Evolutionary conservation across 2,113 vertebrate genomes (phyloP), one percentile per base, ranked within the genome.

Genomic region (Machaerirhynchus nigripectus): DNA sequence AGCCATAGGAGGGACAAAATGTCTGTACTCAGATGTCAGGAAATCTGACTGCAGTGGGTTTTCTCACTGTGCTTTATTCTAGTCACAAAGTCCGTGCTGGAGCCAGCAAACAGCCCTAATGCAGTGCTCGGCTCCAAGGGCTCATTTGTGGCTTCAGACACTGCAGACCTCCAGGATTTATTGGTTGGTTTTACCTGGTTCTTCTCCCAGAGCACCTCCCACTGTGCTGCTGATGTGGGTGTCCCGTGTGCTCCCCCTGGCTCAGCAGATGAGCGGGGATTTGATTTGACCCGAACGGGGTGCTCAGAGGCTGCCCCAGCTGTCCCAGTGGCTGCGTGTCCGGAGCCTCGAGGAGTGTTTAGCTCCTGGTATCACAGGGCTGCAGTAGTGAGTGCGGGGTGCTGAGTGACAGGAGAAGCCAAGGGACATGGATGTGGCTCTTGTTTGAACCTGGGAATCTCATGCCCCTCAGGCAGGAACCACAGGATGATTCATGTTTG

Each of bases 351-450:
- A 49, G 27, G 39, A 28, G 44, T 39, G 7, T 53, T 22, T 55
- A 10, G 35, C n/a, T 42, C n/a, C 27, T n/a, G 16, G 31, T 13
- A 1, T 13, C 31, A 14, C 65, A 20, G 57, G 33, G 26, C 69
- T 61, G 57, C 6, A 16, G 2, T 0, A 17, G 57, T 1, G 35
- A n/a, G n/a, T n/a, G n/a, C n/a, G n/a, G n/a, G n/a, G 12, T 27
- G 37, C 42, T 24, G 53, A 82, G 76, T 40, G 39, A 39, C 26
- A 7, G 68, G 35, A 77, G 39, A 35, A 53, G 60, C 50, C 60
- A 22, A 11, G 26, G 50, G 55, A 59, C 15, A 47, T 10, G 30
- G 27, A 31, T 59, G 4, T 21, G 20, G 37, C 75, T 92, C 60
- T 55, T 78, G 42, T 37, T 55, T 10, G 2, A 46, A 24, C 27